Percentiles rank a stretch among this genome's conserved stretches.
phyloP scores from a whole-genome alignment of 2,888 invertebrate genomes.

The Serripes groenlandicus region DNA sequence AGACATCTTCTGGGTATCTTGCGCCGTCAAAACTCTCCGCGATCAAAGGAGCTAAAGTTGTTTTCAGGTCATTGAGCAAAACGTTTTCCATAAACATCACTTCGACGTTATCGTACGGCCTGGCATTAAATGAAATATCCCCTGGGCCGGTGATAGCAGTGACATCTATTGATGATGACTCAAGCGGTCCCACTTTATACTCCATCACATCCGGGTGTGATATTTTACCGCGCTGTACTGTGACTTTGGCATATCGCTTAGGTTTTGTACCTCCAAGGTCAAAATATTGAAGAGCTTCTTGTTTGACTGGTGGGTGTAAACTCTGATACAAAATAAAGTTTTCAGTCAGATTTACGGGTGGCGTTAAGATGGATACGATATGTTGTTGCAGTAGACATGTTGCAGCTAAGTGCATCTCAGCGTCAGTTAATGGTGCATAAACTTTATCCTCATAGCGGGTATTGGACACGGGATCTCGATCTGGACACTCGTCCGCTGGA shows the following conservation, averaged over 20 bases:
- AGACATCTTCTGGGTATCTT: slow-evolving; percentile 59
- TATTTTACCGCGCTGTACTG: slow-evolving; percentile 62
- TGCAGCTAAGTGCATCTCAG: slow-evolving; percentile 63
- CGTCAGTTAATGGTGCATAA: slow-evolving; percentile 62
- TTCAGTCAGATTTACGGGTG: slow-evolving; percentile 50
- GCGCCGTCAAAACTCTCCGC: slow-evolving; percentile 71
- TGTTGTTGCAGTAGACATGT: slow-evolving; percentile 35
- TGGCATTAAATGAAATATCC: slow-evolving; percentile 67
- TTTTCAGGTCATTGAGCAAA: slow-evolving; percentile 50
- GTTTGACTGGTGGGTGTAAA: slow-evolving; percentile 65
- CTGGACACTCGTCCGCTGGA: slow-evolving; percentile 31
- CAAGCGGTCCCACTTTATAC: slow-evolving; percentile 73
- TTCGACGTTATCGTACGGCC: slow-evolving; percentile 71
- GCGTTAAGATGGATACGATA: slow-evolving; percentile 41
- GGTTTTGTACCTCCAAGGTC: slow-evolving; percentile 64
- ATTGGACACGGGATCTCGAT: slow-evolving; percentile 41
- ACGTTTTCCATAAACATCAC: slow-evolving; percentile 53
- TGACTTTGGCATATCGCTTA: slow-evolving; percentile 65
- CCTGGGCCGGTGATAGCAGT: slow-evolving; percentile 43
- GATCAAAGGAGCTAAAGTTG: slow-evolving; percentile 51
- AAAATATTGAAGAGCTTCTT: slow-evolving; percentile 61
- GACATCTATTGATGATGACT: slow-evolving; percentile 32
- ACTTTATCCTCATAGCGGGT: slow-evolving; percentile 52
- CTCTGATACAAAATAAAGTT: slow-evolving; percentile 67
- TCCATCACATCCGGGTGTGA: slow-evolving; percentile 69